These are phyloP conservation scores for Pogonophryne albipinna DNA, from an alignment of 2,797 vertebrate species.

Conservation along the genomic window DNA sequence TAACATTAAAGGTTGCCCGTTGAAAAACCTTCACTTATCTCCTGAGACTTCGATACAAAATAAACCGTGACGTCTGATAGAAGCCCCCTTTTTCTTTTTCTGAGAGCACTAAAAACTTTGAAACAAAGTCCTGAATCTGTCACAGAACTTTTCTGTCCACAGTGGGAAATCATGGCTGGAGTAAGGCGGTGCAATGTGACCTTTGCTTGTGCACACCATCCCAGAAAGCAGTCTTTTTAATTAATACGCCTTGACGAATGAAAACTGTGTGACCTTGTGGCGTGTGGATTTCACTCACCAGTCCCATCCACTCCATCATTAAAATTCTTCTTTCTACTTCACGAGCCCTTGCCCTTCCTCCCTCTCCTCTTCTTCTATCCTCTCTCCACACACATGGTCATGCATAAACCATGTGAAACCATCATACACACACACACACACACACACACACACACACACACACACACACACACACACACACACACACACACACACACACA, in stretches of 20 bases:
- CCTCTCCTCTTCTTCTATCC: constrained; percentile 44
- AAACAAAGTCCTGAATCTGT: constrained; percentile 37
- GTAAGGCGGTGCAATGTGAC: constrained; percentile 30
- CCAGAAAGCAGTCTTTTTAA: constrained; percentile 63
- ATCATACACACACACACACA: constrained; percentile 22
- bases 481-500: neutral
- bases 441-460: too few species aligned
- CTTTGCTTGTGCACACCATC: constrained; percentile 49
- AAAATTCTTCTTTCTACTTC: constrained; percentile 58
- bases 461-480: constrained; percentile 12
- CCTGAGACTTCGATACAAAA: neutral
- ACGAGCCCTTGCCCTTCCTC: constrained; percentile 31
- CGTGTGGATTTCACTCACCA: constrained; percentile 71
- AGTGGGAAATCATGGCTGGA: constrained; percentile 30
- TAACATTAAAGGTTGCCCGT: neutral
- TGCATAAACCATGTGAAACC: constrained; percentile 58
- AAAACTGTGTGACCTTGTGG: constrained; percentile 81
- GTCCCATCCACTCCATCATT: constrained; percentile 71
- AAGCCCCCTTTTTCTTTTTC: constrained; percentile 1
- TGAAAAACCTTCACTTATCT: neutral
- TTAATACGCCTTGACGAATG: constrained; percentile 63
- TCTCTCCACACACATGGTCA: constrained; percentile 52
- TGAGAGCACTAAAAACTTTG: constrained; percentile 71
- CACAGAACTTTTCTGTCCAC: constrained; percentile 10
- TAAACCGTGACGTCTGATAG: neutral